These are phyloP conservation scores for Acanthurus lineatus DNA, from an alignment of 2,797 vertebrate species.

Conservation along the genomic window DNA sequence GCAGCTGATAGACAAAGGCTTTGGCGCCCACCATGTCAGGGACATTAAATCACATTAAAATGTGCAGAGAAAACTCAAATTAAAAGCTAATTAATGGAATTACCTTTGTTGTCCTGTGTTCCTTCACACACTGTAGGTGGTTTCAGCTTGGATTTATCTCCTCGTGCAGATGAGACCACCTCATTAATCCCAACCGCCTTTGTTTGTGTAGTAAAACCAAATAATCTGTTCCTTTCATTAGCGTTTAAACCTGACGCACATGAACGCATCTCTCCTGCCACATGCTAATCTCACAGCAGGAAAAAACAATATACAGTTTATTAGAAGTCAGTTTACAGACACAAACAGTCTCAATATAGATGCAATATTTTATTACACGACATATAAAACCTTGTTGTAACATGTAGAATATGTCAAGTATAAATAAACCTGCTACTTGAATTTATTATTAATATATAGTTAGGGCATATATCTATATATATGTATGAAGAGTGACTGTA, in stretches of 20 bases:
- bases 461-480: no score
- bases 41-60: conserved; percentile 54
- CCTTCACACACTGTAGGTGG: conserved; percentile 31
- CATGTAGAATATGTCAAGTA: background rate
- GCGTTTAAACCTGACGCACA: no score
- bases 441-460: no score
- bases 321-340: background rate
- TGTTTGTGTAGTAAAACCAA: conserved; percentile 43
- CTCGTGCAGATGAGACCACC: conserved; percentile 32
- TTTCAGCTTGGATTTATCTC: conserved; percentile 22
- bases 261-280: no score
- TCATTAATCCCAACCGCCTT: conserved; percentile 21
- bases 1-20: conserved; percentile 46
- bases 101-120: conserved; percentile 31
- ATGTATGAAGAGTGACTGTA: no score
- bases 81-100: conserved; percentile 64
- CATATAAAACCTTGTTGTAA: background rate
- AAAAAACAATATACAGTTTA: no score
- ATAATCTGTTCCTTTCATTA: background rate
- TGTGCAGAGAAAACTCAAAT: conserved; percentile 39
- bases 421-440: no score
- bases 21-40: conserved; percentile 40
- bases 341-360: background rate
- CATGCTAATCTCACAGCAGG: no score
- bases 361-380: background rate